These are phyloP conservation scores for Donacobius atricapilla DNA, from an alignment of 2,113 vertebrate species.

Conservation along the genomic window DNA sequence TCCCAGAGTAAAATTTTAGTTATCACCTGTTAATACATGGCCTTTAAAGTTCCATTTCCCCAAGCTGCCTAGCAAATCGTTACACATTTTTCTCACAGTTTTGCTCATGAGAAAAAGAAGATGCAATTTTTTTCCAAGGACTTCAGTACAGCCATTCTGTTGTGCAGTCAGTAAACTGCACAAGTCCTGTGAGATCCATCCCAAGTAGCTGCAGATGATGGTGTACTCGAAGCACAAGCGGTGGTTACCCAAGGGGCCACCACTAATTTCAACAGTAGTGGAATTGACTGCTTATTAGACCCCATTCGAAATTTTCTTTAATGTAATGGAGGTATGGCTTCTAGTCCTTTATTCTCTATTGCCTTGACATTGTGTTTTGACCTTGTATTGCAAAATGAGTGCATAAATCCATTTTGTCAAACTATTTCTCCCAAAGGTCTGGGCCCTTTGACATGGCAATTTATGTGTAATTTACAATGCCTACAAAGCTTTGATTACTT, in stretches of 20 bases:
- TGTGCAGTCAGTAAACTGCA: not conserved
- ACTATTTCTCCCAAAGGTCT: not conserved
- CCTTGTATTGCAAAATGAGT: not conserved
- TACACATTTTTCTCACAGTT: not conserved
- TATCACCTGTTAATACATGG: not conserved
- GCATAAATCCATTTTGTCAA: not conserved
- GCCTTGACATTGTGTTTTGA: not conserved
- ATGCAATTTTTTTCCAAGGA: not conserved
- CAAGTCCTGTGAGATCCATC: not conserved
- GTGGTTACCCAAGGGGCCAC: not conserved
- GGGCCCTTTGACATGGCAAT: not conserved
- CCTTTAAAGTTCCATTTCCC: not conserved
- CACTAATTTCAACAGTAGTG: not conserved
- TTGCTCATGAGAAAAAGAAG: not conserved
- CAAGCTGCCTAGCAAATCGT: not conserved
- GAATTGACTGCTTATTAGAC: not conserved
- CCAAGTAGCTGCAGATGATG: not conserved
- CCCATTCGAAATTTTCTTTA: not conserved
- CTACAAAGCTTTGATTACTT: not conserved
- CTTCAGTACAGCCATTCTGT: not conserved
- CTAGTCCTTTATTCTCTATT: not conserved
- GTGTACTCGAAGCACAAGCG: not conserved
- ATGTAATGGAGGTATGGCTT: not conserved
- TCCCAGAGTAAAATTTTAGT: not conserved
- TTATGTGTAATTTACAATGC: conserved; percentile 4